Evolutionary conservation across 2,888 invertebrate genomes (phyloP), one percentile per base, ranked within the genome.

Genomic region (Chymomyza caudatula): DNA sequence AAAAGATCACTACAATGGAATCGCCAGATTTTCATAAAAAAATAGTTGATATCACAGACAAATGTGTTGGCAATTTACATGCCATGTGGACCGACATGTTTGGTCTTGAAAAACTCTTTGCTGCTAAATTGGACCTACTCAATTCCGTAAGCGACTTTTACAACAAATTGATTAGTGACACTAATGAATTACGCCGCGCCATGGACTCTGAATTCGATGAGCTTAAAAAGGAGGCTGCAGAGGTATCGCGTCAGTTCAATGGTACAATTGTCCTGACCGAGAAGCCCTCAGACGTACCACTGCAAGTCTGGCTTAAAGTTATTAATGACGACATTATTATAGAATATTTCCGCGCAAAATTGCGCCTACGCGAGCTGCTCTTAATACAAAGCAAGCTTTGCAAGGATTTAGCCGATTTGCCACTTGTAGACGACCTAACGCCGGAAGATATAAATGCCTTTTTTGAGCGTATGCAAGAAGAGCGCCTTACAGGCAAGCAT

Each of bases 141-240:
- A 69, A 78, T 1, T 85, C 86, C 65, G 92, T 92, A 23, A 90
- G 92, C 75, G 92, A 92, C 6, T 89, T 94, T 2, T 93, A 93
- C 71, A 88, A 90, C 1, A 94, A 94, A 73, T 92, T 95, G 72
- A 89, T 93, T 13, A 88, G 89, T 0, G 94, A 95, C 82, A 93
- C 94, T 0, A 88, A 92, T 49, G 90, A 92, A 42, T 92, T 93
- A 64, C 90, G 93, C 13, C 90, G 91, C 23, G 87, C 81, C 1
- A 91, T 94, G 78, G 88, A 92, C 43, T 88, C 89, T 13, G 92
- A 92, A 74, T 93, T 95, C 37, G 91, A 59, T 13, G 85, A 78
- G 2, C 67, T 91, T 0, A 74, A 76, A 2, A 73, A 71, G 0
- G 91, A 90, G 51, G 87, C 88, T 0, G 72, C 70, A 3, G 84